Conservation (phyloP, 1,140 invertebrate species). For the Tetramorium alpestre region DNA sequence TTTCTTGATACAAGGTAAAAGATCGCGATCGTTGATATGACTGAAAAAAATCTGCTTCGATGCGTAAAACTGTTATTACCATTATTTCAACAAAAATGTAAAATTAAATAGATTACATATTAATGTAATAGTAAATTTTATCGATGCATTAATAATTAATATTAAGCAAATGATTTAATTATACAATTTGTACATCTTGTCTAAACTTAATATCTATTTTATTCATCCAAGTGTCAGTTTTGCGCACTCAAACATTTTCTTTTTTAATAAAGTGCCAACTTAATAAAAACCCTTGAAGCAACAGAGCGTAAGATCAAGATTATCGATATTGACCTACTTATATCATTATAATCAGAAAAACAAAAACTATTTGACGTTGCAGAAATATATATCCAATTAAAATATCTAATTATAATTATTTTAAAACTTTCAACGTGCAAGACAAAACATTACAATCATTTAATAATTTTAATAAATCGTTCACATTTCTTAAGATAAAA, state of each 20-base stretch:
- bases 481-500: not conserved
- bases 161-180: not conserved
- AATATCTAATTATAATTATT: not conserved
- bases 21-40: not conserved
- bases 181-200: not conserved
- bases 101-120: not conserved
- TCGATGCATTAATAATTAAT: not conserved
- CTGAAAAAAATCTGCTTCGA: not conserved
- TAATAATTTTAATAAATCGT: not conserved
- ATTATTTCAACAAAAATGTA: not conserved
- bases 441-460: not conserved
- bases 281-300: slow-evolving; percentile 24
- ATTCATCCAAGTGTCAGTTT: slow-evolving; percentile 13
- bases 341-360: not conserved
- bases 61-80: not conserved
- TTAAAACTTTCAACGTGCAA: not conserved
- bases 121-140: not conserved
- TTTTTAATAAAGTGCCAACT: slow-evolving; percentile 6
- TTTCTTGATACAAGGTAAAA: not conserved
- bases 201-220: not conserved
- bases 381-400: not conserved
- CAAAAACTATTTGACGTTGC: not conserved
- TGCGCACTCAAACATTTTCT: slow-evolving; percentile 6
- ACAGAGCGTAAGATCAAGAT: not conserved
- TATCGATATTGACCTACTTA: slow-evolving; percentile 13